phyloP scores from a whole-genome alignment of 2,797 vertebrate species.

The Tapirus indicus region DNA sequence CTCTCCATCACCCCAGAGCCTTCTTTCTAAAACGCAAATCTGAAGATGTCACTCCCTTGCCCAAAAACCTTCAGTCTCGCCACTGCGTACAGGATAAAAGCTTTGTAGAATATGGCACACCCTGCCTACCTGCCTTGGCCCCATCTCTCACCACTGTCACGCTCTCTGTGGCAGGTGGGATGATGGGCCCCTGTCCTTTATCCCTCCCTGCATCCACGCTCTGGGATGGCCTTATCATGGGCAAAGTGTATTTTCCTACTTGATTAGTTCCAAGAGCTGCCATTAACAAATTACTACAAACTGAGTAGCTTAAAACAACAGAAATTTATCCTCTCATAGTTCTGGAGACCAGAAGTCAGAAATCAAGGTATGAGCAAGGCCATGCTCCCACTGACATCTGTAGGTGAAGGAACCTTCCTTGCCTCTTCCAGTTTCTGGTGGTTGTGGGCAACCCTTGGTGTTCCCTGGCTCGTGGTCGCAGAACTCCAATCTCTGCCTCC shows the following conservation, averaged over 20 bases:
- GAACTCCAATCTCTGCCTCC: neutral
- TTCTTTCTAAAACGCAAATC: neutral
- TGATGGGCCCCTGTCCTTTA: neutral
- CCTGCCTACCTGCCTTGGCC: neutral
- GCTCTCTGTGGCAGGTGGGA: neutral
- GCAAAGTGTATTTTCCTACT: neutral
- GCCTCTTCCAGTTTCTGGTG: neutral
- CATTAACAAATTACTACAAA: no score
- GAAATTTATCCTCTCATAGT: no score
- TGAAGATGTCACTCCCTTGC: neutral
- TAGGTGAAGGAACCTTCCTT: no score
- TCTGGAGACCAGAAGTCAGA: no score
- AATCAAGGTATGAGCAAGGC: no score
- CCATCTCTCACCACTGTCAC: neutral
- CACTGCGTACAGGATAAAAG: neutral
- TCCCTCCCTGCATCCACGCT: neutral
- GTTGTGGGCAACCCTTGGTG: fast-evolving
- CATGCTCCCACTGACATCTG: no score
- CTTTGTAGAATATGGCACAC: neutral
- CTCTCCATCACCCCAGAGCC: neutral
- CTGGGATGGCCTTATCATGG: neutral
- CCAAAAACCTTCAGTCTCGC: neutral
- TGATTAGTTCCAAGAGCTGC: neutral
- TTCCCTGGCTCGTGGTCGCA: neutral
- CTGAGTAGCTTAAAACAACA: no score